Conservation (phyloP, 2,888 invertebrate species). For the Lypha dubia region DNA sequence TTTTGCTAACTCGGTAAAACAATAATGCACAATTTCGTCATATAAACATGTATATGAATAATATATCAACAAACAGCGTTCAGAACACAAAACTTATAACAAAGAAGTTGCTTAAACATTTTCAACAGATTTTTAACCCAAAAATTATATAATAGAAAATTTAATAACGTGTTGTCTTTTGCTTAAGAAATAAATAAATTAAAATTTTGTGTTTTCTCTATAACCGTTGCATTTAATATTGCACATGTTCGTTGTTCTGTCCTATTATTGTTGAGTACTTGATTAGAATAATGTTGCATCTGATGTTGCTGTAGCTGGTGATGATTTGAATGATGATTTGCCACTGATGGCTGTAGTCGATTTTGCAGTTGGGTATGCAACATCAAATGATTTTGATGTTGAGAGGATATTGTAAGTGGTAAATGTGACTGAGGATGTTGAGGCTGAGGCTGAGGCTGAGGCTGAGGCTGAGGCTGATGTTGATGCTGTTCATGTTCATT, state of each 20-base stretch:
- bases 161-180: not conserved
- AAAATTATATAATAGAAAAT: not conserved
- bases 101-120: no score
- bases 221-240: slow-evolving; percentile 67
- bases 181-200: slow-evolving; percentile 69
- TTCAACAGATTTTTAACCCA: slow-evolving; percentile 19
- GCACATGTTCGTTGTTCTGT: slow-evolving; percentile 72
- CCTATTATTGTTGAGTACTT: slow-evolving; percentile 61
- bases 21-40: no score
- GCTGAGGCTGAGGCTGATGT: slow-evolving; percentile 41
- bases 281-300: slow-evolving; percentile 52
- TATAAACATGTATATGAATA: no score
- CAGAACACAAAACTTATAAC: no score
- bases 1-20: no score
- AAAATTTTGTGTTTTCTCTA: slow-evolving; percentile 70
- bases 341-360: slow-evolving; percentile 44
- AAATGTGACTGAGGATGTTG: slow-evolving; percentile 48
- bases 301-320: slow-evolving; percentile 49
- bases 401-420: slow-evolving; percentile 7
- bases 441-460: slow-evolving; percentile 40
- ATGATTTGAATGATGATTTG: slow-evolving; percentile 48
- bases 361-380: slow-evolving; percentile 56
- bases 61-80: no score
- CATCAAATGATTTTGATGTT: slow-evolving; percentile 48
- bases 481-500: slow-evolving; percentile 68